Conservation (phyloP, 1,140 invertebrate genomes). For the Drosophila kikkawai region DNA sequence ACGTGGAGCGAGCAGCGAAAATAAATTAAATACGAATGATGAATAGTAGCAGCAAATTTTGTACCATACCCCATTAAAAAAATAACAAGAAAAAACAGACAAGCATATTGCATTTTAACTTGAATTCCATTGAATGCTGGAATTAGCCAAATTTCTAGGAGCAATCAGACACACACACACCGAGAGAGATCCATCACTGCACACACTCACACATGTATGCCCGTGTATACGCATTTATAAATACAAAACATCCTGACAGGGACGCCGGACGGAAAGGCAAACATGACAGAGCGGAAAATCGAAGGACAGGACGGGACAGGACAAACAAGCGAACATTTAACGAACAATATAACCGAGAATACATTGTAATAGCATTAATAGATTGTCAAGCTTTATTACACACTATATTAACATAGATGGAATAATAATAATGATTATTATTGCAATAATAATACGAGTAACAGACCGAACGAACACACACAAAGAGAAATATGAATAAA, state of each 20-base stretch:
- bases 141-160: constrained; percentile 57
- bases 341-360: constrained; percentile 58
- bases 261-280: constrained; percentile 30
- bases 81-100: not conserved
- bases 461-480: constrained; percentile 45
- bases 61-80: constrained; percentile 51
- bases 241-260: constrained; percentile 48
- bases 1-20: constrained; percentile 35
- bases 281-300: constrained; percentile 40
- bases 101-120: constrained; percentile 60
- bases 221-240: constrained; percentile 43
- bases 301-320: constrained; percentile 21
- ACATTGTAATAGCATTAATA: constrained; percentile 79
- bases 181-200: constrained; percentile 20
- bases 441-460: constrained; percentile 66
- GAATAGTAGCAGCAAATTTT: constrained; percentile 55
- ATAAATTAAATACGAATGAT: constrained; percentile 65
- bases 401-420: constrained; percentile 78
- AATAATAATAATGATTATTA: constrained; percentile 62
- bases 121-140: constrained; percentile 46
- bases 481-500: constrained; percentile 76
- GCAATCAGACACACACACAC: constrained; percentile 17
- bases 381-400: constrained; percentile 83
- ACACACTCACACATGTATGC: constrained; percentile 23
- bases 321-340: constrained; percentile 41